Conservation (phyloP, 2,888 invertebrate genomes). For the Chrysopilus asiliformis region DNA sequence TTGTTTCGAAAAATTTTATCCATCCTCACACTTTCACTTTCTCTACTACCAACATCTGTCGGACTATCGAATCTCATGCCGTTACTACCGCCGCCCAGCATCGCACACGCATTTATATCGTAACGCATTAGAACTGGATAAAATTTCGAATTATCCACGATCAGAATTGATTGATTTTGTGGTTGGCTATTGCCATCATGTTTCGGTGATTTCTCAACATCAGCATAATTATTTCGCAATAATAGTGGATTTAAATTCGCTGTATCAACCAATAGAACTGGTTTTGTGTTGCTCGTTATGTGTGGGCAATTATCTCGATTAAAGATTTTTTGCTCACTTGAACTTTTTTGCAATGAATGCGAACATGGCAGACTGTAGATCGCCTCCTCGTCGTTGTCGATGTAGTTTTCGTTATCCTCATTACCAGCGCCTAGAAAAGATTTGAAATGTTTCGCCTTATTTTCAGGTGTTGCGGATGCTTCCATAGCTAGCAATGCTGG, state of each 20-base stretch:
- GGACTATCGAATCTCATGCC: not conserved
- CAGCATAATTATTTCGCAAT: slow-evolving; percentile 10
- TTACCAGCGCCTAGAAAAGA: too few relatives aligned
- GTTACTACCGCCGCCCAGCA: not conserved
- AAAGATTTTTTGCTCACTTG: slow-evolving; percentile 10
- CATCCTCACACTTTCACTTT: too few relatives aligned
- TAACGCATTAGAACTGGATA: slow-evolving; percentile 15
- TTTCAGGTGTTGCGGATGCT: too few relatives aligned
- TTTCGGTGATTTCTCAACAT: not conserved
- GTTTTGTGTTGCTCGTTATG: slow-evolving; percentile 7
- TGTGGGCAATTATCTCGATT: slow-evolving; percentile 13
- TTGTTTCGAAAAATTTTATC: too few relatives aligned
- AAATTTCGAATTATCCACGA: slow-evolving; percentile 15
- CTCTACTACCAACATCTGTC: slow-evolving; percentile 1
- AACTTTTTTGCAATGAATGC: slow-evolving; percentile 8
- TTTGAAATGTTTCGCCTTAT: too few relatives aligned
- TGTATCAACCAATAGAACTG: slow-evolving; percentile 12
- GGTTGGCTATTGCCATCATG: not conserved
- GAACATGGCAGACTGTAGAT: slow-evolving; percentile 1
- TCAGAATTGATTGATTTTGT: slow-evolving; percentile 10
- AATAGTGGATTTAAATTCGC: slow-evolving; percentile 11
- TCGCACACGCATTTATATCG: slow-evolving; percentile 12
- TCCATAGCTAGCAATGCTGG: too few relatives aligned
- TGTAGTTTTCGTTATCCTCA: not conserved
- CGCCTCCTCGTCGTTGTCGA: not conserved